Evolutionary conservation across 2,888 invertebrate genomes (phyloP).

Genomic region (Nymphalis c-album): DNA sequence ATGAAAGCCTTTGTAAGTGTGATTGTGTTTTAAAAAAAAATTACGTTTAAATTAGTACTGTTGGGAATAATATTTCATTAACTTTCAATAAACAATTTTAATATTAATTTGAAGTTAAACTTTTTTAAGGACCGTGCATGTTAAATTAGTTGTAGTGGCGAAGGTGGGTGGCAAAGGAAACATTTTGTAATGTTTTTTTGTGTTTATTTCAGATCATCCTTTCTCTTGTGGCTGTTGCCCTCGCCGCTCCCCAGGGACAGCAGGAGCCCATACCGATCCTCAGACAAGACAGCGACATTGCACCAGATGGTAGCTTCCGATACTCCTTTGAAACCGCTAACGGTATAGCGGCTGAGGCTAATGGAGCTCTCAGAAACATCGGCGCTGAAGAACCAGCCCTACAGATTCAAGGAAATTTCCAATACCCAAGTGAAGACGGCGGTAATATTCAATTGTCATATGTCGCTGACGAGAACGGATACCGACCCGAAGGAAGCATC

Average conservation of each 20-base stretch:
- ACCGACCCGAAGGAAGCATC: constrained; percentile 83
- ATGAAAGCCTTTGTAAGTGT: constrained; percentile 79
- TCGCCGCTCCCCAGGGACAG: constrained; percentile 63
- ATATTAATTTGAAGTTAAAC: background rate
- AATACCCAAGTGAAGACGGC: constrained; percentile 84
- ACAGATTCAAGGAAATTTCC: constrained; percentile 83
- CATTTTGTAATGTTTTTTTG: background rate
- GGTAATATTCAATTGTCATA: constrained; percentile 82
- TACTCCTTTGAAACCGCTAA: constrained; percentile 84
- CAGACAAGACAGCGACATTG: constrained; percentile 75
- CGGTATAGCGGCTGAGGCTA: constrained; percentile 82
- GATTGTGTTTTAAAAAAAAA: constrained; percentile 48
- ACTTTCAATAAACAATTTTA: background rate
- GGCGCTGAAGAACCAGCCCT: constrained; percentile 77
- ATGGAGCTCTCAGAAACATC: constrained; percentile 78
- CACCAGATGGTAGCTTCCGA: constrained; percentile 83
- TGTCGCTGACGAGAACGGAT: constrained; percentile 86
- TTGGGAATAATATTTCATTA: background rate
- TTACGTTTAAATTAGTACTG: constrained; percentile 12
- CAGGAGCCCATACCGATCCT: constrained; percentile 75
- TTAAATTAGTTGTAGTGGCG: background rate
- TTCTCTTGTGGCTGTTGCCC: constrained; percentile 61
- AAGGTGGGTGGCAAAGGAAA: background rate
- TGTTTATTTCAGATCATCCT: constrained; percentile 62
- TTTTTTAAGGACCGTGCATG: constrained; percentile 2